Evolutionary conservation across 2,113 vertebrate species (phyloP).

Genomic region (Paralichthys olivaceus): DNA sequence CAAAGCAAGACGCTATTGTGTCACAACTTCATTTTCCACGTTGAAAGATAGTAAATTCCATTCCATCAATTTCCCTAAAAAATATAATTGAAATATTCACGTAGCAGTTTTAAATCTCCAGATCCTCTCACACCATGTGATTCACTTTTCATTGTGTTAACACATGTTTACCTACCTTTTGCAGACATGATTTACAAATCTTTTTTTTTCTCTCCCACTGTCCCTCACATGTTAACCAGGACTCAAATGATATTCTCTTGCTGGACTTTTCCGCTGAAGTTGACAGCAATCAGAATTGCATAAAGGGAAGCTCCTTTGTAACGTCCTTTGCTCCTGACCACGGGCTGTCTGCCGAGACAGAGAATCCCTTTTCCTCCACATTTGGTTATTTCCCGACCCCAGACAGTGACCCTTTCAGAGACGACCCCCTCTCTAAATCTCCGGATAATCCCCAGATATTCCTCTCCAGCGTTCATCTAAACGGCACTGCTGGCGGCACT

Average conservation of each 20-base stretch:
- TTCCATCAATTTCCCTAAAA: not conserved
- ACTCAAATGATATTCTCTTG: slow-evolving; percentile 93
- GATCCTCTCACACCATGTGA: slow-evolving; percentile 44
- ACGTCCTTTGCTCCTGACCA: slow-evolving; percentile 81
- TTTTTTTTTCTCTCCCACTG: slow-evolving; percentile 55
- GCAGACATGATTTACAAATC: slow-evolving; percentile 63
- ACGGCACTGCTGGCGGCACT: slow-evolving; percentile 63
- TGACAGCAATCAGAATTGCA: slow-evolving; percentile 92
- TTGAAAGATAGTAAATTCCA: not conserved
- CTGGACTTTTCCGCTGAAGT: slow-evolving; percentile 96
- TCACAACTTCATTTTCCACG: not conserved
- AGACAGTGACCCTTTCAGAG: slow-evolving; percentile 91
- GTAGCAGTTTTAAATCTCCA: slow-evolving; percentile 64
- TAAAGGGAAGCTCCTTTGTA: slow-evolving; percentile 88
- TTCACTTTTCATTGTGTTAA: slow-evolving; percentile 64
- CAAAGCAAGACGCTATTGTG: not conserved
- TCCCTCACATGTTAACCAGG: slow-evolving; percentile 88
- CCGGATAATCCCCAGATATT: slow-evolving; percentile 74
- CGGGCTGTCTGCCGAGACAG: slow-evolving; percentile 84
- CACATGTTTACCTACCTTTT: slow-evolving; percentile 36
- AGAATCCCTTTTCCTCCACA: slow-evolving; percentile 84
- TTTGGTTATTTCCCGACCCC: slow-evolving; percentile 92
- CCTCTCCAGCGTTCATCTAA: slow-evolving; percentile 77
- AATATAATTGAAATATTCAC: slow-evolving; percentile 2
- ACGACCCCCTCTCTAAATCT: slow-evolving; percentile 88